These are phyloP conservation scores for Lithosia quadra DNA, from an alignment of 2,888 invertebrate species.

Conservation along the genomic window DNA sequence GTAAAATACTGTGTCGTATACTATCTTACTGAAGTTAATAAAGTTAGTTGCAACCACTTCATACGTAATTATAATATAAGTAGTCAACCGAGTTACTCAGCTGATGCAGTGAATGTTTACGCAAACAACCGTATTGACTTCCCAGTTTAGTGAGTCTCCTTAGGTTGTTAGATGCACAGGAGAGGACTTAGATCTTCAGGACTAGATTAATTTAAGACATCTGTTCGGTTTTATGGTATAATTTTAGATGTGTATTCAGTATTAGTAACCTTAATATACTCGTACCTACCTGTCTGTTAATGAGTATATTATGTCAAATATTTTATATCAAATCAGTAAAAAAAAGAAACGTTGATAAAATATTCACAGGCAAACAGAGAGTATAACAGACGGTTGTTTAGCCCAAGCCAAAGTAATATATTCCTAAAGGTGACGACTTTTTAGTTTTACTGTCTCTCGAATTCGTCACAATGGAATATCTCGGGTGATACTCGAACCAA, in stretches of 20 bases:
- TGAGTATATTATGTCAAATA: too few species aligned
- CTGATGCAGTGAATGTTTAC: constrained; percentile 69
- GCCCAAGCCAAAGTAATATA: too few species aligned
- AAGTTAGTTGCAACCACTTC: constrained; percentile 15
- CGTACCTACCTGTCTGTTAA: too few species aligned
- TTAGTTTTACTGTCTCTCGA: background rate
- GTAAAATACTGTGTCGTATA: background rate
- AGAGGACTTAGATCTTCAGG: constrained; percentile 51
- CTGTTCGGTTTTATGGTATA: too few species aligned
- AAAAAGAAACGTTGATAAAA: too few species aligned
- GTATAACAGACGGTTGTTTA: too few species aligned
- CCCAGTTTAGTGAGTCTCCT: constrained; percentile 68
- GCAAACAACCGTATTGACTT: constrained; percentile 75
- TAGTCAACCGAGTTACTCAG: constrained; percentile 47
- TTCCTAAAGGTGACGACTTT: too few species aligned
- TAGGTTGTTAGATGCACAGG: constrained; percentile 64
- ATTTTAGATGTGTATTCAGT: too few species aligned
- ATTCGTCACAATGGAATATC: background rate
- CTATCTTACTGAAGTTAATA: background rate
- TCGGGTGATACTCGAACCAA: background rate
- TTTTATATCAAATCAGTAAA: too few species aligned
- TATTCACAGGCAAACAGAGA: too few species aligned
- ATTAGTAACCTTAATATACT: too few species aligned
- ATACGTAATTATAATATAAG: constrained; percentile 11
- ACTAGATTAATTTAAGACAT: background rate